Evolutionary conservation across 92 coral and sea anemone genomes (phyloP).

Genomic region (Porites rus): DNA sequence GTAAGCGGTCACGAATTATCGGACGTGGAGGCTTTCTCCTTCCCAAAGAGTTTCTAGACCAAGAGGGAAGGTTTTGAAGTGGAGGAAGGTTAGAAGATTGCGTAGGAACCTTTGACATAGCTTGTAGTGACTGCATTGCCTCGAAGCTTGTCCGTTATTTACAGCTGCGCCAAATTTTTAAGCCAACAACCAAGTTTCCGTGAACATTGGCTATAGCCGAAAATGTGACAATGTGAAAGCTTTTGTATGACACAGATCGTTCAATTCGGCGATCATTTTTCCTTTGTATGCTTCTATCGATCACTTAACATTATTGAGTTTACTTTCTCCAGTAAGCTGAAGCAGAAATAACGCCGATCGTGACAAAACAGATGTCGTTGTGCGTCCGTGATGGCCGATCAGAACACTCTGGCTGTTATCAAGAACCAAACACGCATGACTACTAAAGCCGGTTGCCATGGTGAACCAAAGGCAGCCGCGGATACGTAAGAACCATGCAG

Average conservation of each 20-base stretch:
- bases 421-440: conserved; percentile 49
- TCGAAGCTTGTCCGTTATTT: no score
- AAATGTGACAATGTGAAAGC: conserved; percentile 8
- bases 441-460: conserved; percentile 55
- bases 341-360: conserved; percentile 18
- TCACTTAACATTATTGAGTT: neutral
- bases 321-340: neutral
- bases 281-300: neutral
- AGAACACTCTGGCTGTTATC: neutral
- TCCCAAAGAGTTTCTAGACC: conserved; percentile 97
- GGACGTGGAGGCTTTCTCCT: conserved; percentile 88
- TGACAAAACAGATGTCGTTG: conserved; percentile 13
- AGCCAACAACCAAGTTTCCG: neutral
- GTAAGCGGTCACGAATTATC: conserved; percentile 87
- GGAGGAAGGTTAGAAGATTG: conserved; percentile 93
- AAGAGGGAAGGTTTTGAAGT: conserved; percentile 95
- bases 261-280: conserved; percentile 18
- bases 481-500: no score
- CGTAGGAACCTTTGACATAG: conserved; percentile 86
- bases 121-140: conserved; percentile 77
- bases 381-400: neutral
- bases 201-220: conserved; percentile 8
- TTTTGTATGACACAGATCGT: conserved; percentile 15
- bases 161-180: conserved; percentile 1
- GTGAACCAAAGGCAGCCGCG: neutral